Conservation (phyloP, 2,888 invertebrate species). For the Osedax fenrisi region DNA sequence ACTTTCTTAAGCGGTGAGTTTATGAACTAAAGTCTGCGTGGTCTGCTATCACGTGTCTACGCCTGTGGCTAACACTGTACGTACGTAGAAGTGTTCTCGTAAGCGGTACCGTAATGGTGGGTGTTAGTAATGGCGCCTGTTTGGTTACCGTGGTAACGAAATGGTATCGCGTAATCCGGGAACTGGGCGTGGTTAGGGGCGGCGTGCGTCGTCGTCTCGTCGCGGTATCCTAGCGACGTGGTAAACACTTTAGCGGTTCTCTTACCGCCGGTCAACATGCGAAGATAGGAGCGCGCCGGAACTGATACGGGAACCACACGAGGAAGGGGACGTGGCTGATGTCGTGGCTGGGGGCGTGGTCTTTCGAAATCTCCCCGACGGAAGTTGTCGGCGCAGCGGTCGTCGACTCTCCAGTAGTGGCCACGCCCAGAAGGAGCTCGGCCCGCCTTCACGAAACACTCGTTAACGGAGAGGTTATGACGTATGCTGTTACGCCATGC, state of each 20-base stretch:
- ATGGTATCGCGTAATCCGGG: too few species aligned
- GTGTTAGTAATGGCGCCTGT: too few species aligned
- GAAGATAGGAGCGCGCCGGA: background rate
- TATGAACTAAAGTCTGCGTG: too few species aligned
- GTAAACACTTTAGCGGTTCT: background rate
- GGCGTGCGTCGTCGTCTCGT: too few species aligned
- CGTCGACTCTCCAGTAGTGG: conserved; percentile 30
- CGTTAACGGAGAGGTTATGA: conserved; percentile 30
- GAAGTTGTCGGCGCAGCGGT: conserved; percentile 22
- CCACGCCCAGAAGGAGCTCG: conserved; percentile 22
- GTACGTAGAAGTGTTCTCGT: too few species aligned
- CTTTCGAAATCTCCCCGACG: conserved; percentile 26
- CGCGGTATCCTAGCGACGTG: background rate
- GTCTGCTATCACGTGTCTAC: too few species aligned
- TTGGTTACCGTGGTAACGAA: too few species aligned
- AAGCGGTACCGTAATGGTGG: too few species aligned
- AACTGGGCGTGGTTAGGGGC: too few species aligned
- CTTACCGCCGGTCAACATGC: background rate
- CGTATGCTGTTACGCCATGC: conserved; percentile 30
- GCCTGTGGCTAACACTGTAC: too few species aligned
- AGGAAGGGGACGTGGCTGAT: background rate
- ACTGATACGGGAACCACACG: too few species aligned
- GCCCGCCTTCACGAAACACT: conserved; percentile 28
- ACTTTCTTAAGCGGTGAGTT: too few species aligned
- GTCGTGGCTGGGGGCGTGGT: background rate